phyloP scores from a whole-genome alignment of 2,797 vertebrate species.

The Pangasius larnaudii region DNA sequence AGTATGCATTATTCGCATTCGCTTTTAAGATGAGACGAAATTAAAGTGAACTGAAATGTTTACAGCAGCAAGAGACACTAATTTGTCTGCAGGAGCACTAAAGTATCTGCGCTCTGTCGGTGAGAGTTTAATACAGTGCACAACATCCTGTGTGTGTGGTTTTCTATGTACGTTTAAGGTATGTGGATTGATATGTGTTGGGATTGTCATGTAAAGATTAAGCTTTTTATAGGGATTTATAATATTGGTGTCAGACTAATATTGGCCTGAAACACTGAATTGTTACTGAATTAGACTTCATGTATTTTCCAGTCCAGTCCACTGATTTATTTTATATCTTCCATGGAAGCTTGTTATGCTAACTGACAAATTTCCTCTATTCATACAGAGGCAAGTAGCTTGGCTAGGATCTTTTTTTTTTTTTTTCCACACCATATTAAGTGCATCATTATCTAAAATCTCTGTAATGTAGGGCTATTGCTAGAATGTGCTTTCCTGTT shows the following conservation, averaged over 20 bases:
- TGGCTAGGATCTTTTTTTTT: background rate
- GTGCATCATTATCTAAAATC: background rate
- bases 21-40: background rate
- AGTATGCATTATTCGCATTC: background rate
- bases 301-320: background rate
- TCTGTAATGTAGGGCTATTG: background rate
- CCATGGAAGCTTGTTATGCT: background rate
- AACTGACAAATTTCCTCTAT: background rate
- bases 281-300: background rate
- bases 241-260: background rate
- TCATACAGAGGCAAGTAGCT: background rate
- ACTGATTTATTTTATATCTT: background rate
- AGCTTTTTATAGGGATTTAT: background rate
- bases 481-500: background rate
- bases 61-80: background rate
- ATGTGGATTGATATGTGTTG: background rate
- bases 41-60: background rate
- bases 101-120: background rate
- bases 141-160: background rate
- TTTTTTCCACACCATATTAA: background rate
- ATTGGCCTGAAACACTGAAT: background rate
- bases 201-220: background rate
- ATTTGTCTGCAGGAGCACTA: background rate
- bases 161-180: background rate
- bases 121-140: background rate